Conservation (phyloP, 92 coral and sea anemone genomes). For the Zoanthus solanderi region DNA sequence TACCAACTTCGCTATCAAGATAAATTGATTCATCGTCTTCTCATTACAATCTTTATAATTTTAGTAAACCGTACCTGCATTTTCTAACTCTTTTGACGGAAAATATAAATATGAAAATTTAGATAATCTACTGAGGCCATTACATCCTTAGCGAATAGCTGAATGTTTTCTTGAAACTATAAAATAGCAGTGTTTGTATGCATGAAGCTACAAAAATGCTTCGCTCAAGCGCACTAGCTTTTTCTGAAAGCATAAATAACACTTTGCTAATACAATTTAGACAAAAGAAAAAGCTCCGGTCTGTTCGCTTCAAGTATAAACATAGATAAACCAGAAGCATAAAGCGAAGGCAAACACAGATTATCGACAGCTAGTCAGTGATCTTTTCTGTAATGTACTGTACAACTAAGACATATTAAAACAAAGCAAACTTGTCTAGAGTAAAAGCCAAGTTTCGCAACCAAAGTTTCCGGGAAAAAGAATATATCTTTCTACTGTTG, state of each 20-base stretch:
- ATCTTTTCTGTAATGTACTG: not conserved
- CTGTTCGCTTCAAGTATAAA: not conserved
- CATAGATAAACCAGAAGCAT: not conserved
- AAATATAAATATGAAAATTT: not conserved
- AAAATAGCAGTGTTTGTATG: not conserved
- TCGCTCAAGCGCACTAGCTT: not conserved
- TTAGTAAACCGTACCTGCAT: no score
- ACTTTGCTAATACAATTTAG: not conserved
- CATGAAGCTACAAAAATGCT: not conserved
- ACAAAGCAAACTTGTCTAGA: no score
- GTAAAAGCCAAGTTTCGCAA: not conserved
- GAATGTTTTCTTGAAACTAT: not conserved
- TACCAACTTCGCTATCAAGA: not conserved
- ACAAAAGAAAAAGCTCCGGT: not conserved
- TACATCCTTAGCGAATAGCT: not conserved
- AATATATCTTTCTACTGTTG: not conserved
- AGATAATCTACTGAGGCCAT: not conserved
- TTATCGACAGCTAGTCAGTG: not conserved
- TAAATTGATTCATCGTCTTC: not conserved
- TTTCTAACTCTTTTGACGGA: not conserved
- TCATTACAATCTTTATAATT: not conserved
- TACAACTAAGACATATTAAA: not conserved
- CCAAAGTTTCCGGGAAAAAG: not conserved
- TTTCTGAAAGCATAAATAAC: not conserved
- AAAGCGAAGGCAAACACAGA: not conserved